These are phyloP conservation scores for Oncorhynchus nerka DNA, from an alignment of 2,113 vertebrate species.

Conservation along the genomic window DNA sequence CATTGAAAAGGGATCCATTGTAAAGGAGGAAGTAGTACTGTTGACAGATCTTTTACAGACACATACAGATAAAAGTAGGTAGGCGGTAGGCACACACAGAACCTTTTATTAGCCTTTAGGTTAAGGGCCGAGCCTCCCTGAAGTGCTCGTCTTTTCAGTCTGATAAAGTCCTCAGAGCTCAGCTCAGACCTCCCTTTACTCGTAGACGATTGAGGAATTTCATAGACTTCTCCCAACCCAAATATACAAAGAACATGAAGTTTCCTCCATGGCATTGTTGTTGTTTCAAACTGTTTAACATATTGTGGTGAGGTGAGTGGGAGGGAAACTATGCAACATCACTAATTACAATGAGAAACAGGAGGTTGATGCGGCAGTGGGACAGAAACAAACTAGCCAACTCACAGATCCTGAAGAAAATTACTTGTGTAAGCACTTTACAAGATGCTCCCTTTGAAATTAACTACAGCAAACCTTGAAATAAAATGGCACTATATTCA, in stretches of 20 bases:
- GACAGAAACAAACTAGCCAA: slow-evolving; percentile 36
- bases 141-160: background rate
- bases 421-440: slow-evolving; percentile 3
- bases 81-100: background rate
- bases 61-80: background rate
- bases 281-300: slow-evolving; percentile 35
- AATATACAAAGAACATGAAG: background rate
- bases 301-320: slow-evolving; percentile 14
- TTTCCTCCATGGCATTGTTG: background rate
- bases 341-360: slow-evolving; percentile 34
- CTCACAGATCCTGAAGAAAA: slow-evolving; percentile 18
- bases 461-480: slow-evolving; percentile 23
- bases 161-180: background rate
- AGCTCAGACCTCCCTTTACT: background rate
- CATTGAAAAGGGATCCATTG: background rate
- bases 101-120: background rate
- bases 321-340: slow-evolving; percentile 10
- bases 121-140: background rate
- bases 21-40: background rate
- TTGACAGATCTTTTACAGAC: background rate
- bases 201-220: background rate
- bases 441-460: background rate
- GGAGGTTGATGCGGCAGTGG: slow-evolving; percentile 24
- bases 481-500: slow-evolving; percentile 22
- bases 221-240: background rate